Conservation (phyloP, 2,888 invertebrate species). For the Barypeithes pellucidus region DNA sequence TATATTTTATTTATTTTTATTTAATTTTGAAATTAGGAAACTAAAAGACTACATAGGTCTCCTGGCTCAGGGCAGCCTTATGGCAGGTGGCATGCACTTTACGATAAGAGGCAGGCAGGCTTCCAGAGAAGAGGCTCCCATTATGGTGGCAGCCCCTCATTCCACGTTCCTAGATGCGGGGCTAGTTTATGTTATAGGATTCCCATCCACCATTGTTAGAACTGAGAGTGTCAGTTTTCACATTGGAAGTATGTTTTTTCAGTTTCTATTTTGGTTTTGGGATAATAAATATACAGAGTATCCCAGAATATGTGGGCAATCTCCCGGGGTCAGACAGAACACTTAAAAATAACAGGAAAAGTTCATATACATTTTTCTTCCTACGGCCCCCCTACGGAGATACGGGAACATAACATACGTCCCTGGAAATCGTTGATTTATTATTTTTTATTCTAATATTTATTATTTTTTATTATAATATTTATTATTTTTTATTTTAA, state of each 20-base stretch:
- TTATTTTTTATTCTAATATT: too few relatives aligned
- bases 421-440: too few relatives aligned
- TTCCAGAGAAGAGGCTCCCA: slow-evolving; percentile 84
- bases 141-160: slow-evolving; percentile 90
- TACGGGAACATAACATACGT: too few relatives aligned
- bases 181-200: slow-evolving; percentile 86
- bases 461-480: background rate
- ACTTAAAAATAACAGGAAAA: too few relatives aligned
- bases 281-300: slow-evolving; percentile 14
- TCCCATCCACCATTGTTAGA: slow-evolving; percentile 89
- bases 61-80: slow-evolving; percentile 82
- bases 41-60: slow-evolving; percentile 80
- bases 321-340: too few relatives aligned
- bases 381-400: too few relatives aligned
- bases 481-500: too few relatives aligned
- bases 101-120: slow-evolving; percentile 85
- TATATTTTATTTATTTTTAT: slow-evolving; percentile 5
- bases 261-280: slow-evolving; percentile 26
- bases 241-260: slow-evolving; percentile 84
- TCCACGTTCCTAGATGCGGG: slow-evolving; percentile 92
- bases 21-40: slow-evolving; percentile 68
- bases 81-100: slow-evolving; percentile 85
- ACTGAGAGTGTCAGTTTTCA: slow-evolving; percentile 87
- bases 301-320: too few relatives aligned
- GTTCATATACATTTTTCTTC: too few relatives aligned